Percentiles rank a stretch among this genome's conserved stretches.
Evolutionary conservation across 2,888 invertebrate genomes (phyloP).

Genomic region (Cosmopolites sordidus): DNA sequence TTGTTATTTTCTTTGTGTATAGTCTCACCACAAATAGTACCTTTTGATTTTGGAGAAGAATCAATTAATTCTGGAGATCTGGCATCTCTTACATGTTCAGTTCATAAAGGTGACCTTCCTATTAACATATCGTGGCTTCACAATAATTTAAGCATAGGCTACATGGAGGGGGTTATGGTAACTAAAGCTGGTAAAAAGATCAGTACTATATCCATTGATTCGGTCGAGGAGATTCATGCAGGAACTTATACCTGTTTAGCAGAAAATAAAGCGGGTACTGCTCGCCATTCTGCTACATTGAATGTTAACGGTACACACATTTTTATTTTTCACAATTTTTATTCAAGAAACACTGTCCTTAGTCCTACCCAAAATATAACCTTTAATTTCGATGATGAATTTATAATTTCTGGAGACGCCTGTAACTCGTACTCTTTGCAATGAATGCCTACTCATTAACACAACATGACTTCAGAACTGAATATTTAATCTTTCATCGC

Average conservation of each 20-base stretch:
- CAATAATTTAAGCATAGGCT: conserved; percentile 48
- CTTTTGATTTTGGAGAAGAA: conserved; percentile 55
- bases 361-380: neutral
- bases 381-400: too few species aligned
- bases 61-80: conserved; percentile 66
- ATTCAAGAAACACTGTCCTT: too few species aligned
- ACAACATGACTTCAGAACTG: too few species aligned
- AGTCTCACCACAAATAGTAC: conserved; percentile 54
- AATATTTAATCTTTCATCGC: too few species aligned
- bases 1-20: conserved; percentile 39
- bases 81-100: conserved; percentile 64
- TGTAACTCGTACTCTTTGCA: too few species aligned
- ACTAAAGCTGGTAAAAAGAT: conserved; percentile 50
- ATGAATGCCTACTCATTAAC: too few species aligned
- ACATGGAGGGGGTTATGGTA: conserved; percentile 42
- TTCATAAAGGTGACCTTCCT: conserved; percentile 67
- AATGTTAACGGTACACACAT: conserved; percentile 67
- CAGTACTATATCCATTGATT: conserved; percentile 59
- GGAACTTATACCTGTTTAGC: conserved; percentile 76
- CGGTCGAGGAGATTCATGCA: conserved; percentile 60
- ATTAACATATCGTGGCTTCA: conserved; percentile 62
- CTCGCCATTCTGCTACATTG: conserved; percentile 59
- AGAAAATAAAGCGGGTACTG: conserved; percentile 62
- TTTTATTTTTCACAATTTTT: too few species aligned
- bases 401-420: too few species aligned